Base-by-base conservation (phyloP, 2,113 vertebrate species). In the Tachycineta bicolor region DNA sequence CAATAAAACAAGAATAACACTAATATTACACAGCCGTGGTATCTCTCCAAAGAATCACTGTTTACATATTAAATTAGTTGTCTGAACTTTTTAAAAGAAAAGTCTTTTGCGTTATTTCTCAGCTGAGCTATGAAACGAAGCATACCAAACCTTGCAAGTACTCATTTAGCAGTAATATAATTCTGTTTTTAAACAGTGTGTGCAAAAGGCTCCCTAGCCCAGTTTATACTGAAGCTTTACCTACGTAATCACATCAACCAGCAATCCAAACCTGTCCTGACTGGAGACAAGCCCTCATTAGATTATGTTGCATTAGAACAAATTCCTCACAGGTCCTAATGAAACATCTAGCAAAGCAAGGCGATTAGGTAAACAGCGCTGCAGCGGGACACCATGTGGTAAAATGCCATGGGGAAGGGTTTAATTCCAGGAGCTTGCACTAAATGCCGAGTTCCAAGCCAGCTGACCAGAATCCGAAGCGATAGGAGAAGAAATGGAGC, bases 351-450 rank as follows among this genome's bases (percentile, higher is more conserved):
- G 89, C 77, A 86, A 46, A 83, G 41, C 7, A 50, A 93, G 69
- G 37, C 9, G 29, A 94, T 96, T 87, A 88, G 92, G 90, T 71
- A 86, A 90, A 74, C 87, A 81, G 74, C 0, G 6, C 53, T 92
- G 39, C 91, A 87, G 94, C 67, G 25, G 79, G 79, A 91, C 85
- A 95, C 46, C 89, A 58, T 89, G 94, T 78, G 93, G 60, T 90
- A 91, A 90, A 91, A 92, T 74, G 88, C 94, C 83, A 68, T 3
- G 44, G 58, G 79, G 74, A 70, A 77, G 71, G 88, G 70, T 71
- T 95, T 90, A 94, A 95, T 70, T 96, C 95, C 87, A 87, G 58
- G 93, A 79, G 50, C 73, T 86, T 67, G 74, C 76, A 49, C 87
- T 93, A 81, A 87, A 70, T 49, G 24, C 94, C 12, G 5, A 73